Conservation (phyloP, 2,888 invertebrate species). For the Heliconius erato region DNA sequence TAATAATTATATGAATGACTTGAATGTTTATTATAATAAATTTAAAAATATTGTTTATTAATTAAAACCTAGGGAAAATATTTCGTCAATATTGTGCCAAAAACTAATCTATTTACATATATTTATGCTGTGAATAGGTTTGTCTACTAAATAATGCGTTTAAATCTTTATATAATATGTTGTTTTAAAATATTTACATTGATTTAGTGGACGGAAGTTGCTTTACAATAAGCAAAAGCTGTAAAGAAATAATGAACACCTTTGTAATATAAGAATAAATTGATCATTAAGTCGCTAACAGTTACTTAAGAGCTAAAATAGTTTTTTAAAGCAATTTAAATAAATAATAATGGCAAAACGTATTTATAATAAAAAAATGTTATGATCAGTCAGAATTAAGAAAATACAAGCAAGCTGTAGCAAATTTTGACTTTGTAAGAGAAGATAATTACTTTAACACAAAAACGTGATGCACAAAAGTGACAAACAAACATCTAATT, state of each 20-base stretch:
- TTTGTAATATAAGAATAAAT: not conserved
- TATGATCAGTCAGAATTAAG: not conserved
- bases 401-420: not conserved
- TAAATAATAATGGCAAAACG: not conserved
- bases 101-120: conserved; percentile 29
- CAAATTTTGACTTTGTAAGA: not conserved
- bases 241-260: not conserved
- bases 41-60: not conserved
- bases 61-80: not conserved
- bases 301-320: not conserved
- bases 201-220: conserved; percentile 5
- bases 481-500: conserved; percentile 11
- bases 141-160: not conserved
- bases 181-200: conserved; percentile 19
- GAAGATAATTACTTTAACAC: not conserved
- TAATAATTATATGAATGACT: not conserved
- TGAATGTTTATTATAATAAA: not conserved
- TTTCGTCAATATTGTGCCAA: conserved; percentile 9
- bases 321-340: not conserved
- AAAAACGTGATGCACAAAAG: not conserved
- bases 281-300: not conserved
- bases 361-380: not conserved
- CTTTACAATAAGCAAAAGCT: not conserved
- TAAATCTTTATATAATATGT: not conserved
- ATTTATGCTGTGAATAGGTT: conserved; percentile 3